Evolutionary conservation across 2,888 invertebrate genomes (phyloP).

Genomic region (Chironomus riparius): DNA sequence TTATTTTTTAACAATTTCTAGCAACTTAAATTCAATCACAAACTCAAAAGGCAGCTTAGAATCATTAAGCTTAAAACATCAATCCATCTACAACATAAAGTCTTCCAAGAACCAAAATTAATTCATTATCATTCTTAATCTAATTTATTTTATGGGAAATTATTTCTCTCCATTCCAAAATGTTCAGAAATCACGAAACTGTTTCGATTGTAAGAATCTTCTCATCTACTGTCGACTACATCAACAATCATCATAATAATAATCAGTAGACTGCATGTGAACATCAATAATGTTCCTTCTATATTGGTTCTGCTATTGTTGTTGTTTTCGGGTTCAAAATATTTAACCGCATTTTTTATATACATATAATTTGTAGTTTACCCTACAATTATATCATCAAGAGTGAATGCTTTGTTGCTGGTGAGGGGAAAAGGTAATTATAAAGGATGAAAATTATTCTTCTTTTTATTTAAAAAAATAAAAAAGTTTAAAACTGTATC

Average conservation of each 20-base stretch:
- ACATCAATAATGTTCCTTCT: neutral
- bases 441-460: neutral
- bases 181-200: neutral
- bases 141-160: too few species aligned
- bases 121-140: too few species aligned
- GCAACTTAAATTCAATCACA: too few species aligned
- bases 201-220: too few species aligned
- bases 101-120: too few species aligned
- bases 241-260: neutral
- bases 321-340: neutral
- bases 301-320: too few species aligned
- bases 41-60: too few species aligned
- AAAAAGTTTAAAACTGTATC: constrained; percentile 14
- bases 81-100: too few species aligned
- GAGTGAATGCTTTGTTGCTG: neutral
- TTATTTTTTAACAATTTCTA: too few species aligned
- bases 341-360: neutral
- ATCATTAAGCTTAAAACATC: too few species aligned
- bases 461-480: neutral
- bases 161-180: too few species aligned
- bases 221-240: neutral
- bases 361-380: constrained; percentile 7
- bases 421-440: neutral
- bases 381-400: constrained; percentile 25
- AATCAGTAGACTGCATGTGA: neutral